phyloP scores from a whole-genome alignment of 64 coral and sea anemone species.

The Orbicella faveolata region DNA sequence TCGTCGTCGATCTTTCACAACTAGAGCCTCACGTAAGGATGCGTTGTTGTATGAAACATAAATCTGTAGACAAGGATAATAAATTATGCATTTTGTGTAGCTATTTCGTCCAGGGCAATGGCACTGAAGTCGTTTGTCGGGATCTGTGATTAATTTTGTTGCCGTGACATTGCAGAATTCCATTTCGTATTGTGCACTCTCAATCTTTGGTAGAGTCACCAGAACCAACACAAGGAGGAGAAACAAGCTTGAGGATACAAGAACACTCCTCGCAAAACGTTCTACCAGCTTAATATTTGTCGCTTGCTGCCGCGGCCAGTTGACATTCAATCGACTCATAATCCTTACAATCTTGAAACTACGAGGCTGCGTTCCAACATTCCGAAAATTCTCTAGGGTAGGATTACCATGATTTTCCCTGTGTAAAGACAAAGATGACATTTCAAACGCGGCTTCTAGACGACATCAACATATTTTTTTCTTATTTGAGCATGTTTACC shows the following conservation, averaged over 20 bases:
- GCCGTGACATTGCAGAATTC: neutral
- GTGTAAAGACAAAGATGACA: too few species aligned
- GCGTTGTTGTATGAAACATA: constrained; percentile 1
- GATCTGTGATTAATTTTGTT: neutral
- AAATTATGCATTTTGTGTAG: constrained; percentile 17
- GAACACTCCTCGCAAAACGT: neutral
- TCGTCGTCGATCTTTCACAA: constrained; percentile 17
- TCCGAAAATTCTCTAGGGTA: too few species aligned
- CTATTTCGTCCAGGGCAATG: neutral
- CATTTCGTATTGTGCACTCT: neutral
- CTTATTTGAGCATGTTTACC: too few species aligned
- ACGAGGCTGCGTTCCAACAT: neutral
- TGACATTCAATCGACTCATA: neutral
- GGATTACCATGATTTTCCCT: too few species aligned
- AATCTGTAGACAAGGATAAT: constrained; percentile 35
- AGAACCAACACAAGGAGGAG: constrained; percentile 19
- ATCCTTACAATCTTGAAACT: neutral
- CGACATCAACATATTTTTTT: too few species aligned
- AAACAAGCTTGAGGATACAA: neutral
- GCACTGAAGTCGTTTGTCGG: constrained; percentile 1
- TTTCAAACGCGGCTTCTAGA: too few species aligned
- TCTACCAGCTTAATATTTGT: neutral
- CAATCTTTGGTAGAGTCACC: constrained; percentile 32
- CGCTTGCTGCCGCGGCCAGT: neutral
- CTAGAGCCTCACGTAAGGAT: neutral